These are phyloP conservation scores for Electrophaes corylata DNA, from an alignment of 2,888 invertebrate genomes.

Conservation along the genomic window DNA sequence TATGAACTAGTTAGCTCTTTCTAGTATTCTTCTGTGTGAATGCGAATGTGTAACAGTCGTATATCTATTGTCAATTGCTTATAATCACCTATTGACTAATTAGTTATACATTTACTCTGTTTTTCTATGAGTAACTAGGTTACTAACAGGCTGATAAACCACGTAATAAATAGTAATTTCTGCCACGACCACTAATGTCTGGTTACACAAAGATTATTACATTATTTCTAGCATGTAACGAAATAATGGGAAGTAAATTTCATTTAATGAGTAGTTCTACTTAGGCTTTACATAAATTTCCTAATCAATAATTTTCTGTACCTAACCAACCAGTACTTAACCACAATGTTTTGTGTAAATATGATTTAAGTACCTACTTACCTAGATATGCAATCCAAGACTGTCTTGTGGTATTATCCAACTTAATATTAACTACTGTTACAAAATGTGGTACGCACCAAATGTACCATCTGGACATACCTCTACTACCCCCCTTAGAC, in stretches of 20 bases:
- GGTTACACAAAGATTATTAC: constrained; percentile 20
- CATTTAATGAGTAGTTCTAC: constrained; percentile 4
- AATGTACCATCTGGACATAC: too few species aligned
- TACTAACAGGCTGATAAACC: constrained; percentile 8
- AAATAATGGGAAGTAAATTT: constrained; percentile 12
- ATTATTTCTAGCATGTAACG: constrained; percentile 13
- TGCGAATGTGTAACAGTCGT: constrained; percentile 29
- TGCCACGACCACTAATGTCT: background rate
- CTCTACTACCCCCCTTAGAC: too few species aligned
- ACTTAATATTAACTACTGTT: too few species aligned
- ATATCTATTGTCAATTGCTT: constrained; percentile 15
- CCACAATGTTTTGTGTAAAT: background rate
- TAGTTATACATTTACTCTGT: constrained; percentile 10
- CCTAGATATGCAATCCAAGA: background rate
- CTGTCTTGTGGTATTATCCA: too few species aligned
- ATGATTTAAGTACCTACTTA: background rate
- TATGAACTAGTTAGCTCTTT: constrained; percentile 28
- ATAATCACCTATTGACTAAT: constrained; percentile 14
- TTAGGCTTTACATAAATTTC: constrained; percentile 5
- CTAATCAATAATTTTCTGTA: background rate
- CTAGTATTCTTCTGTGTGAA: constrained; percentile 29
- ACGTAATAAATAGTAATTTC: constrained; percentile 13
- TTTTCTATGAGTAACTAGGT: constrained; percentile 21
- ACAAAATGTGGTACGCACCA: too few species aligned
- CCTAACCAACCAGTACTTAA: background rate